A percentile compares a stretch with the other conserved stretches of the same genome.
Evolutionary conservation across 2,113 vertebrate species (phyloP).

Genomic region (Muscicapa adusta): DNA sequence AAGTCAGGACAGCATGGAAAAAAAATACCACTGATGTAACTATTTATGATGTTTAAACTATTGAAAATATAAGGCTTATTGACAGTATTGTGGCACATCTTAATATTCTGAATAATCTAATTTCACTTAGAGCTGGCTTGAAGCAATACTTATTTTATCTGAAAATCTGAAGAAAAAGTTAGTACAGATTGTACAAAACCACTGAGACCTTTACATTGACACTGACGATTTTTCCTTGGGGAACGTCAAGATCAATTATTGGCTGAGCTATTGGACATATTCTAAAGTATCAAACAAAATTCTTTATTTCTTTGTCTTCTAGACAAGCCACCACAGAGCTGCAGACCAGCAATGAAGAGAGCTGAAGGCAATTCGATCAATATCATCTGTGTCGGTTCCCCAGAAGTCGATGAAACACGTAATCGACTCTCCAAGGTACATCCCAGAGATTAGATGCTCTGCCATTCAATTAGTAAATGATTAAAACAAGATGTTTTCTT

Average conservation of each 20-base stretch:
- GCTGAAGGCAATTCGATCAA: background rate
- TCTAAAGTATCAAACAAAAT: background rate
- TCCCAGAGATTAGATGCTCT: background rate
- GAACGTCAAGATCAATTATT: background rate
- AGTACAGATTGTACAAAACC: background rate
- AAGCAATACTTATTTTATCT: background rate
- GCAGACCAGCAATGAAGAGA: background rate
- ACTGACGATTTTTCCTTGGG: background rate
- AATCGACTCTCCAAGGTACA: slow-evolving; percentile 20
- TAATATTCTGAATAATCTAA: background rate
- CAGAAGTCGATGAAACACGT: background rate
- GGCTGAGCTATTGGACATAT: background rate
- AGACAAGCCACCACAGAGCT: slow-evolving; percentile 20
- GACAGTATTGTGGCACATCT: background rate
- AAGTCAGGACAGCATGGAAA: background rate
- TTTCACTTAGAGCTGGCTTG: background rate
- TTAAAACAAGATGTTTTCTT: slow-evolving; percentile 38
- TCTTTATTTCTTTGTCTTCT: slow-evolving; percentile 37
- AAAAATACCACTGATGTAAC: background rate
- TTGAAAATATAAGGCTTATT: background rate
- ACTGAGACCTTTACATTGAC: background rate
- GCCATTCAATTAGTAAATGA: slow-evolving; percentile 14
- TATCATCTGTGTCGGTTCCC: background rate
- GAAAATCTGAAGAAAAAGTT: background rate
- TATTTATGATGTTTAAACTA: background rate